These are phyloP conservation scores for Musca domestica DNA, from an alignment of 1,140 invertebrate genomes.

Conservation along the genomic window DNA sequence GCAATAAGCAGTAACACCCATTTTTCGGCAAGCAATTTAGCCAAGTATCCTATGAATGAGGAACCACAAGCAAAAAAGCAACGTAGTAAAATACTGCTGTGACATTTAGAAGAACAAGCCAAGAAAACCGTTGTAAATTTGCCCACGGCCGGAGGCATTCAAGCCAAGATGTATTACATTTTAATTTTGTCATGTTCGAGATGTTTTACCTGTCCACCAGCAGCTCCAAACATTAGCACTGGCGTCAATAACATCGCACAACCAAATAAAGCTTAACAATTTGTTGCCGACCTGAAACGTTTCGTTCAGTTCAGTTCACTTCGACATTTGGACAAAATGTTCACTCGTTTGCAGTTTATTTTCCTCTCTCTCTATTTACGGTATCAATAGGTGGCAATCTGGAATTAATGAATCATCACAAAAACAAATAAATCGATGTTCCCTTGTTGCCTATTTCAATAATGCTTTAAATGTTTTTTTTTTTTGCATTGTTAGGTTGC, in stretches of 20 bases:
- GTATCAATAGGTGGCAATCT: too few relatives aligned
- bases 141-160: not conserved
- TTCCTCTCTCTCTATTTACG: too few relatives aligned
- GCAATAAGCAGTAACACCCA: not conserved
- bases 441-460: not conserved
- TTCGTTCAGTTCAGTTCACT: too few relatives aligned
- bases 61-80: not conserved
- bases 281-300: too few relatives aligned
- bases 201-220: not conserved
- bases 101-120: conserved; percentile 3
- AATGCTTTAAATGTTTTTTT: conserved; percentile 9
- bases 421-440: not conserved
- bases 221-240: too few relatives aligned
- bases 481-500: conserved; percentile 55
- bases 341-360: too few relatives aligned
- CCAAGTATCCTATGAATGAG: too few relatives aligned
- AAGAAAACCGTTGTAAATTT: not conserved
- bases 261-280: too few relatives aligned
- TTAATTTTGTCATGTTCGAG: conserved; percentile 14
- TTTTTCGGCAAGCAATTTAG: not conserved
- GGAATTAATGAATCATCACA: not conserved
- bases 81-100: not conserved
- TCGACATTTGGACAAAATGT: too few relatives aligned
- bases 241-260: too few relatives aligned
- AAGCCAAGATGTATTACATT: conserved; percentile 5